These are phyloP conservation scores for Pachliopta kotzebuea DNA, from an alignment of 2,888 invertebrate species.

Conservation along the genomic window DNA sequence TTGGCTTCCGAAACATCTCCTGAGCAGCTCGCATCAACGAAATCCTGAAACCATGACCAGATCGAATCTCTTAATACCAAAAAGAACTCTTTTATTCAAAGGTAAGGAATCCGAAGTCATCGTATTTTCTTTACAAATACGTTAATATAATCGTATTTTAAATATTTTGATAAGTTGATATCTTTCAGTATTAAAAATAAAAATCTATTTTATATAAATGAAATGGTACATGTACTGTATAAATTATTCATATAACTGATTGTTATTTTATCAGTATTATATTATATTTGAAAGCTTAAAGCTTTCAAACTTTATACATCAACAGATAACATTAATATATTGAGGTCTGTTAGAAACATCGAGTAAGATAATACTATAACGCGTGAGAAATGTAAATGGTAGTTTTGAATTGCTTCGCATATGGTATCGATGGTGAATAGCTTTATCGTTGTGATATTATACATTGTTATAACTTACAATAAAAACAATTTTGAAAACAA, in stretches of 20 bases:
- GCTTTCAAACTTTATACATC: conserved; percentile 26
- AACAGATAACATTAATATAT: conserved; percentile 42
- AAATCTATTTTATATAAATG: too few relatives aligned
- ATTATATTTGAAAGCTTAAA: too few relatives aligned
- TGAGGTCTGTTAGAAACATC: conserved; percentile 46
- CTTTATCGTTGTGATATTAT: conserved; percentile 17
- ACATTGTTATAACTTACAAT: conserved; percentile 30
- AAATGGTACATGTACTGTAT: background rate
- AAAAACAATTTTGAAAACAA: conserved; percentile 9
- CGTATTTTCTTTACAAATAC: too few relatives aligned
- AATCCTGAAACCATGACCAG: too few relatives aligned
- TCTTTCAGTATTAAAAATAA: too few relatives aligned
- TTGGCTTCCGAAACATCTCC: too few relatives aligned
- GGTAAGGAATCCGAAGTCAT: too few relatives aligned
- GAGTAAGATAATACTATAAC: conserved; percentile 57
- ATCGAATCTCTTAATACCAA: too few relatives aligned
- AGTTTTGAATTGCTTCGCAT: conserved; percentile 66
- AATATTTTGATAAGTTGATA: too few relatives aligned
- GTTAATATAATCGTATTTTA: too few relatives aligned
- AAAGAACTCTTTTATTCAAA: too few relatives aligned
- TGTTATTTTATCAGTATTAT: conserved; percentile 23
- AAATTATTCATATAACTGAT: conserved; percentile 1
- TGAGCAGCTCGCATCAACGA: too few relatives aligned
- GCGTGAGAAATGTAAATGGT: conserved; percentile 60
- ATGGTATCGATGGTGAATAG: conserved; percentile 46